phyloP scores from a whole-genome alignment of 2,113 vertebrate genomes.

The Alectura lathami region DNA sequence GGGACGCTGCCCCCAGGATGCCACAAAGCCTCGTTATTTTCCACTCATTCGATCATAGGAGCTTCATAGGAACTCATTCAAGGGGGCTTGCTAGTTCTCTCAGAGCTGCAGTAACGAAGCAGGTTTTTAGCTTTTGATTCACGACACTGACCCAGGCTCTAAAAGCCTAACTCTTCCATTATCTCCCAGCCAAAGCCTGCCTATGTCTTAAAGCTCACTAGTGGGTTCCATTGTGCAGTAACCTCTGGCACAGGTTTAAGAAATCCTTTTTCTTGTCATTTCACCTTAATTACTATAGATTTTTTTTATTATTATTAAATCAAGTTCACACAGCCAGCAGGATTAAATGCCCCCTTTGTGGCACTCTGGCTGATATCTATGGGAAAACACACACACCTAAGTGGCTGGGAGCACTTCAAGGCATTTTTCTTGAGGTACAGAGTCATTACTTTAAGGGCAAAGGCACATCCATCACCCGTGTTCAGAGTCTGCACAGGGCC shows the following conservation, averaged over 20 bases:
- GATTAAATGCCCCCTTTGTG: neutral
- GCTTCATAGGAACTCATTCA: neutral
- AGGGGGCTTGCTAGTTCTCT: neutral
- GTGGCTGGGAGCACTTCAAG: neutral
- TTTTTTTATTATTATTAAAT: neutral
- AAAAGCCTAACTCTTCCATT: neutral
- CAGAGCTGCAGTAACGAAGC: neutral
- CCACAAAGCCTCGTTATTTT: neutral
- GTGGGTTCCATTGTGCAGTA: neutral
- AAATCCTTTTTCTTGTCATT: neutral
- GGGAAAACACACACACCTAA: neutral
- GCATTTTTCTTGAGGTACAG: neutral
- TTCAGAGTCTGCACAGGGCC: neutral
- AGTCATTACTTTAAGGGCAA: neutral
- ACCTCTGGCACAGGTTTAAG: neutral
- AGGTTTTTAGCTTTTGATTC: neutral
- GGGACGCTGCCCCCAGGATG: neutral
- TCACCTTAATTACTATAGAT: neutral
- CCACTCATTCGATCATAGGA: neutral
- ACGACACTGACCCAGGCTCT: neutral
- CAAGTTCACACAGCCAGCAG: neutral
- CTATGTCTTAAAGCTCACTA: neutral
- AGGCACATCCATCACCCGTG: fast-evolving
- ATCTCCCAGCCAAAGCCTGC: neutral
- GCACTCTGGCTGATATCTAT: neutral